Percentiles rank a stretch among this genome's conserved stretches.
These are phyloP conservation scores for Netelia melanura DNA, from an alignment of 2,888 invertebrate genomes.

Conservation along the genomic window DNA sequence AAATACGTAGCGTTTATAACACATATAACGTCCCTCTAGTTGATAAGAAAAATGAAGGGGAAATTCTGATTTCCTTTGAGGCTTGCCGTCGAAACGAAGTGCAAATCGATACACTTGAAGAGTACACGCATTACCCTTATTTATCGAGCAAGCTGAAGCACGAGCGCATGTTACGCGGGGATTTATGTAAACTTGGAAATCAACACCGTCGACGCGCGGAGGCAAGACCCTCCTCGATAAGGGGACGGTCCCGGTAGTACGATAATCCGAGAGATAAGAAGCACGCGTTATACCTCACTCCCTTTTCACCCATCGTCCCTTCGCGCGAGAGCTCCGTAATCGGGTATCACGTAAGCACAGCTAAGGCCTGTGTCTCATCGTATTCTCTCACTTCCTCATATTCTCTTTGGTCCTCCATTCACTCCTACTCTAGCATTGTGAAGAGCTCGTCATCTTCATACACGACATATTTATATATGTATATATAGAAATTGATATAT, in stretches of 20 bases:
- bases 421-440: slow-evolving; percentile 24
- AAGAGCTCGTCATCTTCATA: slow-evolving; percentile 32
- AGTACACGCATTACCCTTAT: slow-evolving; percentile 25
- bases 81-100: not conserved
- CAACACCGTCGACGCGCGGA: slow-evolving; percentile 63
- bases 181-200: slow-evolving; percentile 74
- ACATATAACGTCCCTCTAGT: not conserved
- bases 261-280: slow-evolving; percentile 78
- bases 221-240: slow-evolving; percentile 12
- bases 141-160: slow-evolving; percentile 23
- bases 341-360: slow-evolving; percentile 73
- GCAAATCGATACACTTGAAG: slow-evolving; percentile 29
- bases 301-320: not conserved
- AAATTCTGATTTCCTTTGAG: slow-evolving; percentile 20
- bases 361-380: slow-evolving; percentile 9
- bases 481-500: too few species aligned
- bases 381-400: slow-evolving; percentile 22
- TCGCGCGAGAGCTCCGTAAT: slow-evolving; percentile 64
- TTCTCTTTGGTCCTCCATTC: slow-evolving; percentile 22
- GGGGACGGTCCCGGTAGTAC: slow-evolving; percentile 34
- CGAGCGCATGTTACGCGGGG: slow-evolving; percentile 61
- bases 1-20: not conserved
- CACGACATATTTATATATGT: not conserved
- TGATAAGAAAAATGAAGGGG: slow-evolving; percentile 32
- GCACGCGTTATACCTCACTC: slow-evolving; percentile 67